phyloP scores from a whole-genome alignment of 2,113 vertebrate genomes.

The Emydocephalus ijimae region DNA sequence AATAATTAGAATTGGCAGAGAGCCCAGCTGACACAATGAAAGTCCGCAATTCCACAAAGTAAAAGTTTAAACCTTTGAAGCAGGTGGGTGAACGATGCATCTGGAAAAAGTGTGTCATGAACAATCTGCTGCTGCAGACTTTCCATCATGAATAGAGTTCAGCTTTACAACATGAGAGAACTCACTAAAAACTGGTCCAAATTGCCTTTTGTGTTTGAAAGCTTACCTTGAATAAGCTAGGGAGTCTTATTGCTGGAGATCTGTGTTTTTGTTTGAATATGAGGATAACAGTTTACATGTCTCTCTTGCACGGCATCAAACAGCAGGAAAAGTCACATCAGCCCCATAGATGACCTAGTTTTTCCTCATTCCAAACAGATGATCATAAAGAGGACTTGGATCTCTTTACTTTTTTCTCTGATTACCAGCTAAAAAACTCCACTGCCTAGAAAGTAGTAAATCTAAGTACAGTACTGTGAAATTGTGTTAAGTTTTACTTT shows the following conservation, averaged over 20 bases:
- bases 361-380: background rate
- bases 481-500: background rate
- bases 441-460: background rate
- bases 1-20: background rate
- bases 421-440: background rate
- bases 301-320: background rate
- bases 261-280: background rate
- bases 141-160: background rate
- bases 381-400: background rate
- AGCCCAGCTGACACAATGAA: background rate
- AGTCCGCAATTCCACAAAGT: background rate
- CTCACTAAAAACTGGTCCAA: background rate
- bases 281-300: background rate
- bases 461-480: background rate
- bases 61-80: background rate
- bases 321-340: background rate
- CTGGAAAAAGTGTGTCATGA: background rate
- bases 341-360: background rate
- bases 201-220: background rate
- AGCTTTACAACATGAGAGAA: background rate
- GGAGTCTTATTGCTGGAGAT: background rate
- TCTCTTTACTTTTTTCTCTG: background rate
- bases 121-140: background rate
- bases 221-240: background rate
- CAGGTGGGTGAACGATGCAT: background rate